Conservation (phyloP, 1,140 invertebrate species). For the Drosophila ambigua region DNA sequence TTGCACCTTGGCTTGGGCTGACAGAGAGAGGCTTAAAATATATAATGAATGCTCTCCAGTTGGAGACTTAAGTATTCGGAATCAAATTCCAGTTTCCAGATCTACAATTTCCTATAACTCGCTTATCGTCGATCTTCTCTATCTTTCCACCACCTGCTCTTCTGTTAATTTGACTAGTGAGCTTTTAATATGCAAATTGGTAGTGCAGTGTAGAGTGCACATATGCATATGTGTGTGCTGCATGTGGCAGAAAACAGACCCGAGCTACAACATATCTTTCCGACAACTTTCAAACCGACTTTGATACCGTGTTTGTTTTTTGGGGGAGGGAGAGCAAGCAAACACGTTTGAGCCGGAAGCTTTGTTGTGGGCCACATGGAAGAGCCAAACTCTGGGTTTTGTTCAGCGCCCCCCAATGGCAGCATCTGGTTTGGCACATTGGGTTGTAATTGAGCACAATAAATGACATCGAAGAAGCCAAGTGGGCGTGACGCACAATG, state of each 20-base stretch:
- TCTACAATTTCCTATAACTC: too few relatives aligned
- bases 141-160: constrained; percentile 3
- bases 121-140: background rate
- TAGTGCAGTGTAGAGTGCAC: constrained; percentile 25
- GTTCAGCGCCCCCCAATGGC: constrained; percentile 6
- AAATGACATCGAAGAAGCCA: constrained; percentile 22
- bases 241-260: constrained; percentile 3
- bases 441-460: constrained; percentile 53
- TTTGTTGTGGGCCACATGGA: constrained; percentile 6
- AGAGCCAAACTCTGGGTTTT: constrained; percentile 17
- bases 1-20: too few relatives aligned
- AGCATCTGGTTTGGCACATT: constrained; percentile 1
- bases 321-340: constrained; percentile 6
- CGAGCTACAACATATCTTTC: background rate
- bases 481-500: constrained; percentile 33
- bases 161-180: constrained; percentile 46
- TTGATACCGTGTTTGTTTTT: constrained; percentile 36
- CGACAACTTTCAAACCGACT: constrained; percentile 57
- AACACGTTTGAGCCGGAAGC: constrained; percentile 55
- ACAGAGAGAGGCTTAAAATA: too few relatives aligned
- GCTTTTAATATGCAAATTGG: constrained; percentile 52
- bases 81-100: too few relatives aligned
- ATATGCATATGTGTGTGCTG: too few relatives aligned
- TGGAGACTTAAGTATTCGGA: too few relatives aligned
- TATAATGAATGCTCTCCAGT: too few relatives aligned